Conservation (phyloP, 2,797 vertebrate species). For the Spheniscus humboldti region DNA sequence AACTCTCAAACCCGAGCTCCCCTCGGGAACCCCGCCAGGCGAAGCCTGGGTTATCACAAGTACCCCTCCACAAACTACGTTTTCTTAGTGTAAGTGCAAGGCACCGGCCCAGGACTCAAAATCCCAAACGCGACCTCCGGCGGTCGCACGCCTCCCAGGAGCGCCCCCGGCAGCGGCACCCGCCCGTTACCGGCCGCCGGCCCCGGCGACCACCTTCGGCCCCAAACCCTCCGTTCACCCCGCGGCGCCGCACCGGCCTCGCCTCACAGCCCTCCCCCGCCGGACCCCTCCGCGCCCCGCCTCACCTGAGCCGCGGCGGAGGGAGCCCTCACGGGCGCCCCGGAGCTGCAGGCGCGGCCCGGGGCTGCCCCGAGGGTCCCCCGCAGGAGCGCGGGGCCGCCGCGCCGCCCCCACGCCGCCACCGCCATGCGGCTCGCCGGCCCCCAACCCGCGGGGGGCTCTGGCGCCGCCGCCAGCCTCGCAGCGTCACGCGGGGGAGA, state of each 20-base stretch:
- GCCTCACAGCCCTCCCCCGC: too few species aligned
- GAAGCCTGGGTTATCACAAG: rapidly evolving
- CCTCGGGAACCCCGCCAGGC: neutral
- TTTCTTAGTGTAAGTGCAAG: neutral
- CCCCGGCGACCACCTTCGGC: too few species aligned
- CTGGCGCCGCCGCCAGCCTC: neutral
- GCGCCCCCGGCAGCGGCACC: too few species aligned
- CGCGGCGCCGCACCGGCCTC: neutral
- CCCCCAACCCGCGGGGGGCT: neutral
- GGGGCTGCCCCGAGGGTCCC: neutral
- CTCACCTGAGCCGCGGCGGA: constrained; percentile 1
- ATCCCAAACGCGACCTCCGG: neutral
- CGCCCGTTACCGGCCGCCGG: neutral
- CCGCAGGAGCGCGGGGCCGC: neutral
- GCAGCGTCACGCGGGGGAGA: neutral
- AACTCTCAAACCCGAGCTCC: neutral
- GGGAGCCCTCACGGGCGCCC: neutral
- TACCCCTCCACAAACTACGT: neutral
- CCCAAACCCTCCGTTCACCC: neutral
- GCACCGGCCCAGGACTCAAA: neutral
- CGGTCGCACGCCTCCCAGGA: neutral
- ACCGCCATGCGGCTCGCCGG: neutral
- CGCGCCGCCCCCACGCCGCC: neutral
- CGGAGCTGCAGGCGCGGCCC: neutral
- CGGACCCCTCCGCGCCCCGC: neutral